Evolutionary conservation across 2,888 invertebrate species (phyloP).

Genomic region (Sinelater perroti): DNA sequence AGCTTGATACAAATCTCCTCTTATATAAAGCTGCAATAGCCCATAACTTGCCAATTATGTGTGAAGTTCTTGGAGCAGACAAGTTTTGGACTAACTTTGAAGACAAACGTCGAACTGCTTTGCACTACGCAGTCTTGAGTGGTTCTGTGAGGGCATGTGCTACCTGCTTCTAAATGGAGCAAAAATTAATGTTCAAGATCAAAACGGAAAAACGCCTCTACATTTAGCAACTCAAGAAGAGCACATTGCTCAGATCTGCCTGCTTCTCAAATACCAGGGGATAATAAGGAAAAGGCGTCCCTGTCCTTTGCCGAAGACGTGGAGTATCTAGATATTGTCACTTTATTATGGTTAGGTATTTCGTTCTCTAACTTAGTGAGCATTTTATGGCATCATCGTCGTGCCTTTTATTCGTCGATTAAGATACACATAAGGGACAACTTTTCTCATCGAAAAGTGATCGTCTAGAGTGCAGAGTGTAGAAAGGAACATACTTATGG

Average conservation of each 20-base stretch:
- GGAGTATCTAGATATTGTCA: slow-evolving; percentile 95
- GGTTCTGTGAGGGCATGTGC: too few species aligned
- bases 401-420: too few species aligned
- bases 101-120: slow-evolving; percentile 73
- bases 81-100: slow-evolving; percentile 76
- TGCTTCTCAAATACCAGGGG: slow-evolving; percentile 84
- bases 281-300: slow-evolving; percentile 81
- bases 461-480: too few species aligned
- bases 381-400: too few species aligned
- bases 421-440: too few species aligned
- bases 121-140: slow-evolving; percentile 87
- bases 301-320: slow-evolving; percentile 86
- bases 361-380: too few species aligned
- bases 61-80: slow-evolving; percentile 85
- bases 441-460: too few species aligned
- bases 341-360: too few species aligned
- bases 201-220: slow-evolving; percentile 85
- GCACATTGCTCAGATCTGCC: slow-evolving; percentile 92
- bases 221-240: slow-evolving; percentile 91
- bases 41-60: slow-evolving; percentile 91
- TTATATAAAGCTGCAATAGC: slow-evolving; percentile 85
- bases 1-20: slow-evolving; percentile 75
- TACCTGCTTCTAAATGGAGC: slow-evolving; percentile 93
- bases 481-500: too few species aligned
- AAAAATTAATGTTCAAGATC: slow-evolving; percentile 86